Base-by-base conservation (phyloP, 1,140 invertebrate species). In the Brachionus calyciflorus region DNA sequence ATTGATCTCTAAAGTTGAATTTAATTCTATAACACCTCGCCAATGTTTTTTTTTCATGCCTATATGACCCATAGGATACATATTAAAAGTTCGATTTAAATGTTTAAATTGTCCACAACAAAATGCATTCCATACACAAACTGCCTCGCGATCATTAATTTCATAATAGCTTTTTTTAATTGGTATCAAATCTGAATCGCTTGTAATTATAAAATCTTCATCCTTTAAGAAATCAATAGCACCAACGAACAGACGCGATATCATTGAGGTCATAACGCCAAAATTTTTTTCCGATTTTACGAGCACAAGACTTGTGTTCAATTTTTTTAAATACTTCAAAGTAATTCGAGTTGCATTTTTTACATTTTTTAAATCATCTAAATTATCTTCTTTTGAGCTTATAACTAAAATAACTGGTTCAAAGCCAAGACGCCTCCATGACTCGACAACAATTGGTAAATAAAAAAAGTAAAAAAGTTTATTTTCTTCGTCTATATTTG, bases 71-170 rank as follows among this genome's bases (percentile, higher is more conserved):
- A 79, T 60, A 1, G 79, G 79, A 41, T 77, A 57, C 77, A 78
- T 78, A n/a, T 65, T 49, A 41, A 77, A 78, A 12, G 41, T 60
- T 46, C 6, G 12, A 33, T 60, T 65, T 55, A 49, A 37, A 30
- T 78, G 76, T 28, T 53, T 51, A 57, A 79, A 79, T 17, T 77
- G 28, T 24, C 78, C 63, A 51, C 79, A 79, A 30, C 79, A 79
- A 19, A 48, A 37, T 3, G 79, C 46, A 51, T 79, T 79, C 14
- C 40, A 70, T 4, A 41, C 19, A 30, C 19, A 30, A n/a, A 41
- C 33, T 28, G 37, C 68, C 17, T 24, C 21, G 1, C 17, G 5
- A 19, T 48, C 10, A 1, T 33, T 21, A 9, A 70, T 17, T 53
- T 48, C 44, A 28, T 70, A 70, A 21, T 70, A 24, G 4, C 9